Evolutionary conservation across 2,797 vertebrate species (phyloP), one percentile per base, ranked within the genome.

Genomic region (Trematomus bernacchii): DNA sequence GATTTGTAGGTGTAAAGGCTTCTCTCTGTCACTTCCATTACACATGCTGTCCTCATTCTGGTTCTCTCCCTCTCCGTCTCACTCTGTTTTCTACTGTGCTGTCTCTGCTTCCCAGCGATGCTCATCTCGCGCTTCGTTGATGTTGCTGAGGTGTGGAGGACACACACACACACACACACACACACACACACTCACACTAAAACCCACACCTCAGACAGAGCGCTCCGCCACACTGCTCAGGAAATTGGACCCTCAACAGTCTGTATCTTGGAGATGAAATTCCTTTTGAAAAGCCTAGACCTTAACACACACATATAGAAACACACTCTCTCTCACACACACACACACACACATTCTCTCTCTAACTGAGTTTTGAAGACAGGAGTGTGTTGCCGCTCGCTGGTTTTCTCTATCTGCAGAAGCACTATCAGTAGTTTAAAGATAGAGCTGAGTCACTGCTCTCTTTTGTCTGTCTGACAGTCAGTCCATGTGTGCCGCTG

Each of bases 221-320:
- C 18, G 67, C 61, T 77, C 46, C 23, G 62, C 73, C 69, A 70
- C 62, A 70, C 84, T 73, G 77, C 68, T 77, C 83, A 86, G 80
- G 88, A 91, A 89, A 90, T 89, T 91, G 89, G 83, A 86, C 85
- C 79, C 81, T 90, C 79, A 88, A 83, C 85, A 82, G 78, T 74
- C 69, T 82, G 37, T 81, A 68, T 83, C 79, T 80, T 90, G 88
- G 75, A 89, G 79, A 85, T 86, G 68, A 84, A 84, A 88, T 90
- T 91, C 80, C 66, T 85, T 77, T 18, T 85, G 67, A 84, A 79
- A 85, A 67, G 18, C 51, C 30, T 50, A 65, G 54, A 79, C 21
- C 27, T 47, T 37, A 43, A 66, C 66, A 33, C 66, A 37, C 59
- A 42, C 15, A 33, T 14, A 44, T 14, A 66, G 40, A 40, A 40